Evolutionary conservation across 1,140 invertebrate genomes (phyloP), one percentile per base, ranked within the genome.

Genomic region (Philotrypesis tridentata): DNA sequence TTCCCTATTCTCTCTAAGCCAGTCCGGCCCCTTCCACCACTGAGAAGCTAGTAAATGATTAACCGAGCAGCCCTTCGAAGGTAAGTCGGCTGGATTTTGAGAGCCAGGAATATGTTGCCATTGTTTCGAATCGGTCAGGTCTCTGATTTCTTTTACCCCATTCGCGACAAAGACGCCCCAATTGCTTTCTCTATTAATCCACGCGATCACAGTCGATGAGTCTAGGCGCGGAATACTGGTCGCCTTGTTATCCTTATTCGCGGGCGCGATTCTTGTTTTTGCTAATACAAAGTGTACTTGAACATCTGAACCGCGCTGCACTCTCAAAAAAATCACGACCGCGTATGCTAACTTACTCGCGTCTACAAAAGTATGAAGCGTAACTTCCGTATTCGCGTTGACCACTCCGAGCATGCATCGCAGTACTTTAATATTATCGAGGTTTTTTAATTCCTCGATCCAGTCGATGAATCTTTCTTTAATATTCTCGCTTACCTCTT

Each of bases 21-120:
- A 91, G 1, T 74, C 60, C 8, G 91, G 89, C 9, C 91, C 89
- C 84, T 91, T 86, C 87, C 87, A 89, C 90, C 90, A 92, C 84
- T 84, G 84, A 9, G 86, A 88, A 33, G 89, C 83, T 11, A 89
- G n/a, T 21, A 92, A 83, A 23, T 78, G 67, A 2, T 74, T 60
- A 1, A 40, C 72, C 2, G 31, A 21, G 14, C 72, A 60, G 2
- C 72, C 72, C 12, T 40, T 40, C 25, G 72, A 74, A 1, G 40
- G 72, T 17, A 74, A 40, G 17, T 55, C 74, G 33, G 74, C 74
- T 5, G 74, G 61, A 61, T 75, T 75, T 33, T 6, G 31, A 1
- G 31, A 2, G 7, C 82, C 74, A 17, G 67, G 78, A n/a, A n/a
- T 33, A 82, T 84, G 67, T 27, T 65, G 33, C 79, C 75, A 84